A percentile compares a stretch with the other conserved stretches of the same genome.
phyloP scores from a whole-genome alignment of 2,113 vertebrate genomes.

The Psammodynastes pulverulentus region DNA sequence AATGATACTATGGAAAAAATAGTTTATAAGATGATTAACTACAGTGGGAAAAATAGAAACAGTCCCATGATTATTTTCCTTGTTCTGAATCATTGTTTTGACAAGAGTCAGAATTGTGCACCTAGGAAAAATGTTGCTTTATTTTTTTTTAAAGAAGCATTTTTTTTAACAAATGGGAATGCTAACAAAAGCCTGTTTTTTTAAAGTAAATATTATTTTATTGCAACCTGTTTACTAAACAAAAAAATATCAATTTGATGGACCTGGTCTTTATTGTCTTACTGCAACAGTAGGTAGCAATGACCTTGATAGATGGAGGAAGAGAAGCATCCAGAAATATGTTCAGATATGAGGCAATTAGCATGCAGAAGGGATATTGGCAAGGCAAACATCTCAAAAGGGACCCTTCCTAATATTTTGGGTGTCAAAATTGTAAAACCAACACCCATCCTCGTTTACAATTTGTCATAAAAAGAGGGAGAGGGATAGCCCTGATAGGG shows the following conservation, averaged over 20 bases:
- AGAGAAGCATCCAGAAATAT: neutral
- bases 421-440: too few species aligned
- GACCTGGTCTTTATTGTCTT: neutral
- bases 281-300: neutral
- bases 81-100: neutral
- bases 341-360: neutral
- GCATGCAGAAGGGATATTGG: neutral
- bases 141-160: neutral
- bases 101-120: neutral
- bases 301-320: neutral
- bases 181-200: neutral
- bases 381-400: neutral
- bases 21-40: neutral
- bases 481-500: too few species aligned
- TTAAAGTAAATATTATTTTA: neutral
- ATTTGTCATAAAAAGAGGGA: too few species aligned
- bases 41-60: neutral
- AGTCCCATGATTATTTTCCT: neutral
- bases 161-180: neutral
- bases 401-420: neutral
- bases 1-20: neutral
- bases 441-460: too few species aligned
- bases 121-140: neutral
- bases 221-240: neutral
- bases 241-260: neutral